These are phyloP conservation scores for Drosophila leonis DNA, from an alignment of 2,888 invertebrate species.

Conservation along the genomic window DNA sequence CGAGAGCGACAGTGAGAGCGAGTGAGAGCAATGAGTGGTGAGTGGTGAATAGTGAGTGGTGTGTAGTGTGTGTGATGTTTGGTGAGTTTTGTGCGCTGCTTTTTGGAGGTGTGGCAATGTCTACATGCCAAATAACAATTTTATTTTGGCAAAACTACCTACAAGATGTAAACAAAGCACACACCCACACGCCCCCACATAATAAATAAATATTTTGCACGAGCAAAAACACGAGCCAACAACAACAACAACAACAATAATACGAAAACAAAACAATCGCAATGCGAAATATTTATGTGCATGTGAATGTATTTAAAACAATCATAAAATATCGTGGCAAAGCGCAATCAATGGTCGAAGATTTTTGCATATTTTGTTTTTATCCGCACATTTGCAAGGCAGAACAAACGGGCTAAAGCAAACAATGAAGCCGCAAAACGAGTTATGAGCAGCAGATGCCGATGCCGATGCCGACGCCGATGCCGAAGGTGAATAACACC, in stretches of 20 bases:
- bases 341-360: conserved; percentile 17
- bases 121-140: conserved; percentile 27
- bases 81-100: conserved; percentile 18
- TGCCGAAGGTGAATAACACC: conserved; percentile 71
- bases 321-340: conserved; percentile 15
- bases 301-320: conserved; percentile 7
- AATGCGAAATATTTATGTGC: conserved; percentile 33
- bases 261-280: conserved; percentile 43
- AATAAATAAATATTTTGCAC: conserved; percentile 31
- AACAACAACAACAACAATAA: conserved; percentile 31
- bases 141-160: conserved; percentile 61
- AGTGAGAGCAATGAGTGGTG: conserved; percentile 42
- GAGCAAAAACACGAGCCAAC: conserved; percentile 48
- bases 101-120: conserved; percentile 68
- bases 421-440: conserved; percentile 69
- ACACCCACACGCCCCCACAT: not conserved
- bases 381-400: conserved; percentile 64
- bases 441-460: conserved; percentile 57
- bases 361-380: conserved; percentile 70
- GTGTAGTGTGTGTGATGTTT: conserved; percentile 28
- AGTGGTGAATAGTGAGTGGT: conserved; percentile 33
- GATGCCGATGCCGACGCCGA: conserved; percentile 29
- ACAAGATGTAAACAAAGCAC: conserved; percentile 75
- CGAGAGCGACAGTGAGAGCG: conserved; percentile 1
- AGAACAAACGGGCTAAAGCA: conserved; percentile 56